Percentiles rank a stretch among this genome's conserved stretches.
Evolutionary conservation across 37 sponge, comb jelly and placozoan genomes (phyloP).

Genomic region (Tethya wilhelma): DNA sequence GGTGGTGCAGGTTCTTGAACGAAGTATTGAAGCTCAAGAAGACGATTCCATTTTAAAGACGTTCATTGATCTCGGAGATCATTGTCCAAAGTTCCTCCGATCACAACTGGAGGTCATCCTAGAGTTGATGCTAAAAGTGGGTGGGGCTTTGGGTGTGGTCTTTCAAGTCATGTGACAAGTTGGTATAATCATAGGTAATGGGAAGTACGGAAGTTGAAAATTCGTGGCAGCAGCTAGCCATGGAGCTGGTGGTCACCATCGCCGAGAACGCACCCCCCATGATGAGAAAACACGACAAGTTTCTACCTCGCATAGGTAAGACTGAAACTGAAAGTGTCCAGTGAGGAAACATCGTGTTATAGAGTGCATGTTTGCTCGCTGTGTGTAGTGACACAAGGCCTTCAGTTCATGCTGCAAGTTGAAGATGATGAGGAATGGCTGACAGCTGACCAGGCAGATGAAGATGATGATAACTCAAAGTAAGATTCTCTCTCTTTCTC

Average conservation of each 20-base stretch:
- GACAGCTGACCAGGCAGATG: slow-evolving; percentile 67
- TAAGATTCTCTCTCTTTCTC: neutral
- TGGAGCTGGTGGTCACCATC: slow-evolving; percentile 90
- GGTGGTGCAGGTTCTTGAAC: slow-evolving; percentile 67
- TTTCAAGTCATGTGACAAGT: neutral
- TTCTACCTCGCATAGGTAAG: slow-evolving; percentile 70
- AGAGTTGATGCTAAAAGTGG: slow-evolving; percentile 80
- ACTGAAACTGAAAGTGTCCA: no score
- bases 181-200: slow-evolving; percentile 41
- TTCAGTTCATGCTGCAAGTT: slow-evolving; percentile 89
- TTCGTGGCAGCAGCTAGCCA: slow-evolving; percentile 85
- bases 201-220: slow-evolving; percentile 62
- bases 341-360: no score
- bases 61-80: slow-evolving; percentile 91
- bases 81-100: slow-evolving; percentile 86
- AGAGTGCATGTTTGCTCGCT: neutral
- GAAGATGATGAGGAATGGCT: slow-evolving; percentile 86
- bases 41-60: slow-evolving; percentile 83
- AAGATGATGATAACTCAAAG: slow-evolving; percentile 79
- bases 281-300: slow-evolving; percentile 86
- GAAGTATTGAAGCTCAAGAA: slow-evolving; percentile 60
- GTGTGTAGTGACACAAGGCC: slow-evolving; percentile 56
- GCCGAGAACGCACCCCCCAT: slow-evolving; percentile 94
- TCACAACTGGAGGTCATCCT: slow-evolving; percentile 70
- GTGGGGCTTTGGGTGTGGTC: neutral